Percentiles rank a stretch among this genome's conserved stretches.
These are phyloP conservation scores for Oriolus oriolus DNA, from an alignment of 2,113 vertebrate species.

Conservation along the genomic window DNA sequence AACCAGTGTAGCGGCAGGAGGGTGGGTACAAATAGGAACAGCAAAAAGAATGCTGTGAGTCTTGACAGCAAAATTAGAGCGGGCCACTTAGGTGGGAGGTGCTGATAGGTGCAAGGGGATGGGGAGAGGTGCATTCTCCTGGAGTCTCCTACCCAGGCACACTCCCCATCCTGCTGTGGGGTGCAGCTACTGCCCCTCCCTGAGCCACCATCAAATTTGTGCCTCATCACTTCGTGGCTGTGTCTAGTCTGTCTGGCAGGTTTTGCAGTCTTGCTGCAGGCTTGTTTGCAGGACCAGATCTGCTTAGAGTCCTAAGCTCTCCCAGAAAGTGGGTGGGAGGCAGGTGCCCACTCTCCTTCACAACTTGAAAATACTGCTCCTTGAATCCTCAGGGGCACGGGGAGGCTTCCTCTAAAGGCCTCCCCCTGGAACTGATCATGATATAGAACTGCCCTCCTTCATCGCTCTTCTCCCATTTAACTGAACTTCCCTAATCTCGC, in stretches of 20 bases:
- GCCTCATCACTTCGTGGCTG: rapidly evolving
- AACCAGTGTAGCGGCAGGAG: neutral
- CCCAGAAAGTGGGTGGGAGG: neutral
- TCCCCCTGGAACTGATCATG: neutral
- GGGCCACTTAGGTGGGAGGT: neutral
- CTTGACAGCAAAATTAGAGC: neutral
- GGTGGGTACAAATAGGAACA: neutral
- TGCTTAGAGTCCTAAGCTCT: neutral
- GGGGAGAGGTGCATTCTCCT: rapidly evolving
- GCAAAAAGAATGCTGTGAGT: neutral
- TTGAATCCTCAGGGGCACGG: neutral
- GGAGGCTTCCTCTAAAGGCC: neutral
- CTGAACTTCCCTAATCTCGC: neutral
- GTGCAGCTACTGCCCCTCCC: rapidly evolving
- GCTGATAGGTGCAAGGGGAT: neutral
- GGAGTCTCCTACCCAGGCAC: rapidly evolving
- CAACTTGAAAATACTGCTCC: neutral
- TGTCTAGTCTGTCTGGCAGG: rapidly evolving
- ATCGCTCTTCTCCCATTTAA: neutral
- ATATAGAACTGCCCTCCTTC: neutral
- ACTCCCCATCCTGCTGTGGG: neutral
- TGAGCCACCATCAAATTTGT: neutral
- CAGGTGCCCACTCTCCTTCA: neutral
- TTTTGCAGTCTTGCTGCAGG: neutral
- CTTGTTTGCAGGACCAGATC: neutral